Base-by-base conservation (phyloP, 1,140 invertebrate species). In the Homalodisca vitripennis region DNA sequence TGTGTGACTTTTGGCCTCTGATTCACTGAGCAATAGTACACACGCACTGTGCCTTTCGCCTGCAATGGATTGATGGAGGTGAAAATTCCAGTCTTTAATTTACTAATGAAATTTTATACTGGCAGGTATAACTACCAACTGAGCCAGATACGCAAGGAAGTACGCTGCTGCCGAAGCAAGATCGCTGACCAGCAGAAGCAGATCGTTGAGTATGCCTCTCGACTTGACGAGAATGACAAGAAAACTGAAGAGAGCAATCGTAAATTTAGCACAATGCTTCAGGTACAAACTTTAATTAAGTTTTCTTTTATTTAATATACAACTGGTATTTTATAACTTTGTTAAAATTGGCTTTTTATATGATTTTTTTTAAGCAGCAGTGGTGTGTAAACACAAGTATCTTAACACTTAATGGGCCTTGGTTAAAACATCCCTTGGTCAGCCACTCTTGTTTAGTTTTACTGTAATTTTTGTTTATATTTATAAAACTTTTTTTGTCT, bases 181-280 rank as follows among this genome's bases (percentile, higher is more conserved):
- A 88, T 89, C 31, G 86, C 86, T 0, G 89, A 93, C 63, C 91
- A 93, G 77, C 89, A 92, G 74, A 93, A 93, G 75, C 91, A 92
- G 77, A 88, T 94, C 22, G 77, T 92, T 32, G 92, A 94, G 73
- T 92, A 92, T 77, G 89, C 89, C 0, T 89, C 87, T 73, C 85
- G 92, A 1, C 82, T 94, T 51, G 92, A 95, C 74, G 92, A 94
- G 73, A 90, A 92, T 75, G 92, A 94, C 73, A 94, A 94, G 77
- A 95, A 95, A 77, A 92, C 92, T 79, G 92, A 95, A 74, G 92
- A 94, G 78, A 93, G 89, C 27, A 89, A 90, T 46, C 84, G 91
- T 30, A 95, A 95, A 82, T 93, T 94, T 78, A 92, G 91, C 75
- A 93, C 91, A 71, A 81, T 95, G 65, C 81, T 95, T 72, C 92